These are phyloP conservation scores for Megalopta genalis DNA, from an alignment of 1,140 invertebrate genomes.

Conservation along the genomic window DNA sequence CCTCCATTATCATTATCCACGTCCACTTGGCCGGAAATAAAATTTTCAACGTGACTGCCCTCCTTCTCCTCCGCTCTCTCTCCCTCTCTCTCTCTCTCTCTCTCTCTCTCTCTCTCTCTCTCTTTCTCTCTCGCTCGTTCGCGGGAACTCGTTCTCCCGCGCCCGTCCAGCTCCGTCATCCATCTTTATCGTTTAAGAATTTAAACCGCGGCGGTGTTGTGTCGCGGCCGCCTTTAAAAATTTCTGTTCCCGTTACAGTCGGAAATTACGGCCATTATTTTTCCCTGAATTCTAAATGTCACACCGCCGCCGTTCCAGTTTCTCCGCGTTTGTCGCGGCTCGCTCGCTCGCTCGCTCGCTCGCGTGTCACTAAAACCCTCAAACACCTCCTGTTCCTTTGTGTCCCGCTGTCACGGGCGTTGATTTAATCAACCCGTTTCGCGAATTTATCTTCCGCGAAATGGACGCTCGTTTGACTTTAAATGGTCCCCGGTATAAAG, in stretches of 20 bases:
- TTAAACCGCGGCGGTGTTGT: not conserved
- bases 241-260: not conserved
- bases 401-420: not conserved
- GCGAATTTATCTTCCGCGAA: not conserved
- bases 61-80: too few relatives aligned
- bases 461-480: not conserved
- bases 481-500: not conserved
- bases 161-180: not conserved
- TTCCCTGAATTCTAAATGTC: conserved; percentile 1
- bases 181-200: conserved; percentile 34
- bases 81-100: too few relatives aligned
- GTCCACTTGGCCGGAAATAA: conserved; percentile 14
- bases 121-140: too few relatives aligned
- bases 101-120: too few relatives aligned
- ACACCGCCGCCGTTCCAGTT: not conserved
- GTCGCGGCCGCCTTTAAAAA: not conserved
- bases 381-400: not conserved
- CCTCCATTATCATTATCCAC: conserved; percentile 16
- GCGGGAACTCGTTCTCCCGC: too few relatives aligned
- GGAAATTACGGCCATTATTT: conserved; percentile 6
- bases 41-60: conserved; percentile 1
- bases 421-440: not conserved
- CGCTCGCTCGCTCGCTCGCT: too few relatives aligned
- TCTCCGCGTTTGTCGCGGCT: not conserved
- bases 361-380: not conserved